Evolutionary conservation across 2,888 invertebrate species (phyloP), one percentile per base, ranked within the genome.

Genomic region (Plemyria rubiginata): DNA sequence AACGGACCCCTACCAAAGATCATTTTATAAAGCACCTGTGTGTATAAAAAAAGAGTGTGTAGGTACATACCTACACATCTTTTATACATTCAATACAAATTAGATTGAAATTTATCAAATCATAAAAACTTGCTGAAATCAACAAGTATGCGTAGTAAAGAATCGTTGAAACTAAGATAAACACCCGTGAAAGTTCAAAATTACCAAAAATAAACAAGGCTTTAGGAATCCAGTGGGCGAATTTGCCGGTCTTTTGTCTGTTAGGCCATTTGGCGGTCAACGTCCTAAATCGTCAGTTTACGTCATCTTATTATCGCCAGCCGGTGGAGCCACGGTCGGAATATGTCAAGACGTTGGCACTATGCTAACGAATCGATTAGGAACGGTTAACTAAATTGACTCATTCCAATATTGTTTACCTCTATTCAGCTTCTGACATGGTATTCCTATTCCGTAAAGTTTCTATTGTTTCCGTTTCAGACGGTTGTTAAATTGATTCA

Each of bases 291-390:
- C 71, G 76, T 54, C 73, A 75, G 79, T 83, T 83, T 80, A 77
- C 85, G 84, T 84, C 86, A 85, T 76, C 77, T 79, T 80, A 81
- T 80, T 81, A 84, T 79, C 54, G 62, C 43, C 56, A 40, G 62
- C 53, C 78, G 74, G 66, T 72, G 69, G 70, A 73, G 66, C 77
- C 70, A 74, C 62, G 68, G 73, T 76, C 80, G 79, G 77, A 80
- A 85, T 79, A 77, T 82, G 76, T 81, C 80, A 74, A 73, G 81
- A 80, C 79, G 80, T 79, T 77, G 78, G 75, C 78, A 79, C 74
- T 78, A 73, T 80, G 78, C 78, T 81, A 80, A 81, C 81, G 78
- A 87, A 88, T 86, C 80, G 82, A 87, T 87, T 87, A 72, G 81
- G 77, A 74, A 84, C 80, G 84, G 83, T 81, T 82, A 72, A 79